phyloP scores from a whole-genome alignment of 2,797 vertebrate genomes.

The Luscinia luscinia region DNA sequence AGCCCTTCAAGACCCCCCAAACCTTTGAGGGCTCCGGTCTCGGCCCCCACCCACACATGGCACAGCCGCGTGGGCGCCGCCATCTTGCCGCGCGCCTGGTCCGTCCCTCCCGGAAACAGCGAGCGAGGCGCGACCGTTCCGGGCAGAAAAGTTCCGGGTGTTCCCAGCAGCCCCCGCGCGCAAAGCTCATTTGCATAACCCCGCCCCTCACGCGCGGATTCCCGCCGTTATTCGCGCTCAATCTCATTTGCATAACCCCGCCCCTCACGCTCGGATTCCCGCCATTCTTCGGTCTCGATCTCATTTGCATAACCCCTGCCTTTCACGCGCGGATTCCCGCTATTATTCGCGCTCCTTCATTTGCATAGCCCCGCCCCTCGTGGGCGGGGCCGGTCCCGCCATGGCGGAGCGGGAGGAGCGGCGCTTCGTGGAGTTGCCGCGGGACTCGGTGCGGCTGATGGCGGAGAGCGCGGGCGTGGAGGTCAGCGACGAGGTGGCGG shows the following conservation, averaged over 20 bases:
- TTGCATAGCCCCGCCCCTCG: neutral
- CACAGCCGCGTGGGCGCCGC: neutral
- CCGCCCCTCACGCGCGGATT: too few relatives aligned
- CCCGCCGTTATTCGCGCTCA: too few relatives aligned
- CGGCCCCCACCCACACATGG: neutral
- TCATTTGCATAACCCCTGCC: too few relatives aligned
- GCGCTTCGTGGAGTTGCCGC: slow-evolving; percentile 90
- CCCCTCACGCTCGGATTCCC: too few relatives aligned
- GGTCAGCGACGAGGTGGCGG: slow-evolving; percentile 87
- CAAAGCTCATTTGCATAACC: too few relatives aligned
- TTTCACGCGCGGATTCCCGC: too few relatives aligned
- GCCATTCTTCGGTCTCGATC: too few relatives aligned
- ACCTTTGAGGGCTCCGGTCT: too few relatives aligned
- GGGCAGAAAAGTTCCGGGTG: neutral
- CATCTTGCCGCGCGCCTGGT: neutral
- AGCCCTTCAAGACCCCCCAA: too few relatives aligned
- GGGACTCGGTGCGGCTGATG: slow-evolving; percentile 90
- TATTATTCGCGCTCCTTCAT: too few relatives aligned
- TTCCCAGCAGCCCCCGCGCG: neutral
- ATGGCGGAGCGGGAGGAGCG: slow-evolving; percentile 93
- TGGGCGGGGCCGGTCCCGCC: neutral
- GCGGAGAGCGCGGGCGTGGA: slow-evolving; percentile 89
- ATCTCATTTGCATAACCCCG: too few relatives aligned
- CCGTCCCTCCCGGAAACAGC: neutral
- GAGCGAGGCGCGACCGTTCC: neutral